Percentiles rank a stretch among this genome's conserved stretches.
These are phyloP conservation scores for Plagodis pulveraria DNA, from an alignment of 2,888 invertebrate genomes.

Conservation along the genomic window DNA sequence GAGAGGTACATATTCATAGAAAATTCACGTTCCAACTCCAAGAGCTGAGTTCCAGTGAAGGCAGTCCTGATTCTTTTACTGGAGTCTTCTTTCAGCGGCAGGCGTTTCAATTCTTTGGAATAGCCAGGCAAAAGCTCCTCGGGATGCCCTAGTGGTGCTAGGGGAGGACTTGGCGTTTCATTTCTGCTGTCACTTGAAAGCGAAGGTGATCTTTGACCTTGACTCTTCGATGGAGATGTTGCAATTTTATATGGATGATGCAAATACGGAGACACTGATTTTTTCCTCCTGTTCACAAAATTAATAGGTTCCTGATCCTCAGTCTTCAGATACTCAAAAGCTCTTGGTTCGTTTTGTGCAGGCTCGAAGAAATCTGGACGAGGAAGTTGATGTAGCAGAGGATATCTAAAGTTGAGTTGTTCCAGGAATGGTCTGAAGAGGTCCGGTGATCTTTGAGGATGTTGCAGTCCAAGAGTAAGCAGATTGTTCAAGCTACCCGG, in stretches of 20 bases:
- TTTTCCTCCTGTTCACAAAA: slow-evolving; percentile 67
- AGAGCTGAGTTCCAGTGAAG: slow-evolving; percentile 94
- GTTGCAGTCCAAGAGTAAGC: slow-evolving; percentile 87
- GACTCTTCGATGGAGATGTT: slow-evolving; percentile 69
- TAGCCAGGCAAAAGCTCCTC: slow-evolving; percentile 77
- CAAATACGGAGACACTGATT: slow-evolving; percentile 73
- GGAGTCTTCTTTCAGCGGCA: slow-evolving; percentile 86
- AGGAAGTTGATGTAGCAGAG: slow-evolving; percentile 72
- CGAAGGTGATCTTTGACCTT: slow-evolving; percentile 72
- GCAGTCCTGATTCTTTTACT: slow-evolving; percentile 96
- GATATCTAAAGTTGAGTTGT: slow-evolving; percentile 74
- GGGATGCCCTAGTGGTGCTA: slow-evolving; percentile 73
- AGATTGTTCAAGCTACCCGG: slow-evolving; percentile 87
- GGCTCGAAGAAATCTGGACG: slow-evolving; percentile 66
- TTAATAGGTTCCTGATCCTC: slow-evolving; percentile 68
- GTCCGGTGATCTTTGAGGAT: slow-evolving; percentile 74
- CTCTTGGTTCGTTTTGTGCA: slow-evolving; percentile 50
- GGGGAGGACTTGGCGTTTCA: slow-evolving; percentile 83
- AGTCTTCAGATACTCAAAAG: slow-evolving; percentile 65
- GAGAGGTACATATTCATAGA: slow-evolving; percentile 96
- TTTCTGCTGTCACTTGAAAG: slow-evolving; percentile 80
- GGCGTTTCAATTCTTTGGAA: slow-evolving; percentile 72
- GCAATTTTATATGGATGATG: slow-evolving; percentile 74
- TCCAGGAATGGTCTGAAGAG: slow-evolving; percentile 78
- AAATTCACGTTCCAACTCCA: slow-evolving; percentile 96